Evolutionary conservation across 2,113 vertebrate species (phyloP), one percentile per base, ranked within the genome.

Genomic region (Marmota monax): DNA sequence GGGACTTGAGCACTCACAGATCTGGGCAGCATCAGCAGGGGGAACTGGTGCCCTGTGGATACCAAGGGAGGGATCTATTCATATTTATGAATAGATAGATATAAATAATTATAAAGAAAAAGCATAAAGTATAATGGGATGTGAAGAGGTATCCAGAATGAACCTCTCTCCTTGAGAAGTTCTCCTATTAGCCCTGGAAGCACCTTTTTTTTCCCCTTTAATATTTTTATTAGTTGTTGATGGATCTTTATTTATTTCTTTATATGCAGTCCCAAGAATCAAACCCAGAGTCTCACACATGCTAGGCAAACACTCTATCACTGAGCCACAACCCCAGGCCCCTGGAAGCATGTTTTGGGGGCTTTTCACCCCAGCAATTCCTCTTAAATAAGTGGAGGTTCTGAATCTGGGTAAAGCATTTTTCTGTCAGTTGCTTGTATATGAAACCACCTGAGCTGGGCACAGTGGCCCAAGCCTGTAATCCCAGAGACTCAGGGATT

Each of bases 31-130:
- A 13, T 2, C 70, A 17, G 63, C 70, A 17, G 63, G 34, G 63
- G 65, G 23, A 84, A 72, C 10, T 34, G 48, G 65, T 79, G 39
- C 34, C 29, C 65, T 34, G 14, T 9, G 69, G 34, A 61, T 42
- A 79, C 25, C 34, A 61, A 78, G 65, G 82, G 27, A 72, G 14
- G 58, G 70, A 34, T 39, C 9, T n/a, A 34, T 84, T 92, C 20
- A 74, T 53, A 56, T 32, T 48, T 63, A 90, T 84, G 39, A 96
- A 67, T 63, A 92, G 82, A 34, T 82, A 88, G 87, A 48, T 76
- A 82, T n/a, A 89, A 95, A 85, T 45, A 95, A 72, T n/a, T 20
- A 37, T 14, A 86, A 74, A 92, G 34, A 5, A 69, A 91, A 88
- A 67, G 7, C 45, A 58, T 65, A 32, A 84, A 86, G 74, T 86